Base-by-base conservation (phyloP, 2,797 vertebrate genomes). In the Phaenicophaeus curvirostris region DNA sequence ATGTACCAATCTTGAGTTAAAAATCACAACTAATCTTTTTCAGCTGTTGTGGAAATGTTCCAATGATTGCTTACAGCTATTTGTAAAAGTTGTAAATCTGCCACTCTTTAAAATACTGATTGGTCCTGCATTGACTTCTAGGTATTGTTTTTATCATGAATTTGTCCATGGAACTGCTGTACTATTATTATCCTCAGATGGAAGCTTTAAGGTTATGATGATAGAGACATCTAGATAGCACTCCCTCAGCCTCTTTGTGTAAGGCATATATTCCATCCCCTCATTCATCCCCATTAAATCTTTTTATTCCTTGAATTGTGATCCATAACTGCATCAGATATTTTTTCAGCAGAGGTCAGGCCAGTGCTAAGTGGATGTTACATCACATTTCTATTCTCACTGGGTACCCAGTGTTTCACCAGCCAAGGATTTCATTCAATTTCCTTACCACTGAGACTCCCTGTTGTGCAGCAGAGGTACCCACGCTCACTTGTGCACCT, bases 391-490 rank as follows among this genome's bases (percentile, higher is more conserved):
- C 46, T 84, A 1, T 58, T 78, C 73, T 62, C 42, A 19, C 11
- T 68, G 69, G 30, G 58, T 30, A 39, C 31, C 44, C 69, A 67
- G 39, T 41, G 46, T 89, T 90, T 86, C 50, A 65, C 42, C 39
- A 84, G 27, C 33, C 66, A 62, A 68, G 55, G 54, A 62, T 84
- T 65, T 65, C 11, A 3, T 62, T 75, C 31, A 18, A 24, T 23
- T 31, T 46, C 37, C 16, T 11, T 35, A 46, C 42, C 37, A 13
- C 11, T 0, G 0, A n/a, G 42, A 3, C 9, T 76, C 46, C 41
- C 79, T 33, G 31, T n/a, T 4, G 10, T n/a, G n/a, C 58, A 65
- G 68, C n/a, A 61, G 33, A 44, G 39, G 19, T 24, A 55, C 16
- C 59, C 1, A 0, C 12, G 28, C 30, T 41, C n/a, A 61, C 28